Conservation (phyloP, 2,888 invertebrate species). For the Seladonia tumulorum region DNA sequence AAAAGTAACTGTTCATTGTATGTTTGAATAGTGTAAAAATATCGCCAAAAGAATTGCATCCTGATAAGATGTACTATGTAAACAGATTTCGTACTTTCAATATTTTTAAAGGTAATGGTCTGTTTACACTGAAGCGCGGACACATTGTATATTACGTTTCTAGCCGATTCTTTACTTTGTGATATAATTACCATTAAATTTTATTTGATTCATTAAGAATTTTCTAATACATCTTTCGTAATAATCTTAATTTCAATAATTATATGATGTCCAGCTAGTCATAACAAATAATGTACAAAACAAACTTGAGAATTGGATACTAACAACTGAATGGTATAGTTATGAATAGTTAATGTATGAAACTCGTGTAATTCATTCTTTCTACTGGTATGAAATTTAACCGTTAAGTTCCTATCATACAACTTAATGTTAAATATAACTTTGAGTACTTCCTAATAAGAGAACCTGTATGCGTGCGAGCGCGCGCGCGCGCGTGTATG, state of each 20-base stretch:
- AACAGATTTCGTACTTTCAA: neutral
- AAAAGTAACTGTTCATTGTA: neutral
- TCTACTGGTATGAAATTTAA: constrained; percentile 15
- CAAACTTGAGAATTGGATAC: neutral
- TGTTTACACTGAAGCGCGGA: neutral
- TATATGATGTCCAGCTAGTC: constrained; percentile 23
- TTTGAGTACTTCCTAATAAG: neutral
- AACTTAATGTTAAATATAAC: neutral
- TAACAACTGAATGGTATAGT: constrained; percentile 15
- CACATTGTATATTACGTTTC: neutral
- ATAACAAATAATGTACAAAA: constrained; percentile 19
- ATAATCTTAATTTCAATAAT: constrained; percentile 18
- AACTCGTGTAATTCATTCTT: neutral
- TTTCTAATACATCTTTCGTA: constrained; percentile 15
- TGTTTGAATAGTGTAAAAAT: neutral
- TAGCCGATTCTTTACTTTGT: constrained; percentile 3
- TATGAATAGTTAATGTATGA: constrained; percentile 18
- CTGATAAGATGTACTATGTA: neutral
- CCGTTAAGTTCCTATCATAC: constrained; percentile 20
- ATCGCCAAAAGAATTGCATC: neutral
- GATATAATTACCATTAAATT: neutral
- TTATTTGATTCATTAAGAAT: neutral
- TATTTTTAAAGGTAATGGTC: neutral
- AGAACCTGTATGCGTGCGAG: neutral
- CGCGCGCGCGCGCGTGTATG: neutral